phyloP scores from a whole-genome alignment of 2,113 vertebrate genomes.

The Clarias batrachus region DNA sequence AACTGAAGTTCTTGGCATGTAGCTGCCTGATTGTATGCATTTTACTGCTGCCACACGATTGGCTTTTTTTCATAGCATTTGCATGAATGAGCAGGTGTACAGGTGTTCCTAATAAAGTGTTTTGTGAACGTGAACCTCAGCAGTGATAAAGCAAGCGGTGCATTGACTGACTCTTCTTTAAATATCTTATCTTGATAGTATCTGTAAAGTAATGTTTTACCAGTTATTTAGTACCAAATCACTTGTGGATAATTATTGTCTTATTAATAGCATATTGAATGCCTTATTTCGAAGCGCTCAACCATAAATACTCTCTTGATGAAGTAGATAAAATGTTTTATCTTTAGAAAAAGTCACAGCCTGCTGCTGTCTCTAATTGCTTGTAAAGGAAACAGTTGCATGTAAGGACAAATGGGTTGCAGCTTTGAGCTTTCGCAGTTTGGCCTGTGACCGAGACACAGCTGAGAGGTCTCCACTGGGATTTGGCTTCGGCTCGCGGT shows the following conservation, averaged over 20 bases:
- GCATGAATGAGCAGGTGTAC: neutral
- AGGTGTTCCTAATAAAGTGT: neutral
- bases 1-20: neutral
- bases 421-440: neutral
- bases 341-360: neutral
- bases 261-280: neutral
- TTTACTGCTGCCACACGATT: neutral
- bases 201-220: neutral
- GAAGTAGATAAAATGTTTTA: neutral
- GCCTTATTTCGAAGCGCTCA: neutral
- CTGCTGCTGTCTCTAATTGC: neutral
- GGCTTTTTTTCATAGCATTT: neutral
- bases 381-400: conserved; percentile 15
- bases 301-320: neutral
- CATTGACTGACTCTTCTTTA: neutral
- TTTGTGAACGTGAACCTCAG: neutral
- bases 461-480: neutral
- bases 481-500: conserved; percentile 1
- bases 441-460: conserved; percentile 16
- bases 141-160: neutral
- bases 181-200: neutral
- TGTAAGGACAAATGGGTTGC: neutral
- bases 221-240: neutral
- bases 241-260: neutral
- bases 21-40: neutral